Evolutionary conservation across 2,888 invertebrate genomes (phyloP).

Genomic region (Perdita meconis): DNA sequence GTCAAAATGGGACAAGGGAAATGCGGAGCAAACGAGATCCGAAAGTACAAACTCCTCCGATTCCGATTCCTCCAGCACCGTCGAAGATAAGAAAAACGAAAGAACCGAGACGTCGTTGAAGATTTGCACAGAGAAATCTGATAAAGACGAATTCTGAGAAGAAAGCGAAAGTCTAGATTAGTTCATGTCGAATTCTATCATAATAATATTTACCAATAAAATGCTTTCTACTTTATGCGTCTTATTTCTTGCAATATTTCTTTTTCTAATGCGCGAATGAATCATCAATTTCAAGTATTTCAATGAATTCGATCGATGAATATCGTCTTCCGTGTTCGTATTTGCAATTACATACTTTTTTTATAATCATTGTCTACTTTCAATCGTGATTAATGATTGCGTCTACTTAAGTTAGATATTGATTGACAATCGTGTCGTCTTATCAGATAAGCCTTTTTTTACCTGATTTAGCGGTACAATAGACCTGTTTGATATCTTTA

Average conservation of each 20-base stretch:
- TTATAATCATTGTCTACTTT: slow-evolving; percentile 1
- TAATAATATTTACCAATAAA: slow-evolving; percentile 39
- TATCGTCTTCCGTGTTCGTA: slow-evolving; percentile 5
- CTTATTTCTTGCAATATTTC: not conserved
- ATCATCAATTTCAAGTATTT: not conserved
- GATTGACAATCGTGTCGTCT: not conserved
- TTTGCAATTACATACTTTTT: slow-evolving; percentile 21
- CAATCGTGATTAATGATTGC: not conserved
- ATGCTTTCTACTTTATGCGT: slow-evolving; percentile 20
- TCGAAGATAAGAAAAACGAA: not conserved
- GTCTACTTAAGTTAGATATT: not conserved
- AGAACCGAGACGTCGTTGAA: not conserved
- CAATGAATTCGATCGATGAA: not conserved
- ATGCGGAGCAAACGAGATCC: slow-evolving; percentile 40
- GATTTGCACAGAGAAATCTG: not conserved
- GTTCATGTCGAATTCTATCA: too few species aligned
- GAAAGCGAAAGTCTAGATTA: slow-evolving; percentile 11
- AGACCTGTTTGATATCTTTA: slow-evolving; percentile 15
- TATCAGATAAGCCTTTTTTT: slow-evolving; percentile 40
- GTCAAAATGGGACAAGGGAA: slow-evolving; percentile 53
- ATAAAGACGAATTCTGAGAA: slow-evolving; percentile 51
- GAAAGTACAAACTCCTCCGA: slow-evolving; percentile 40
- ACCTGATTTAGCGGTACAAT: not conserved
- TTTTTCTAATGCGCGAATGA: not conserved
- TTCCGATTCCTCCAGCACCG: slow-evolving; percentile 42